Evolutionary conservation across 2,113 vertebrate species (phyloP), one percentile per base, ranked within the genome.

Genomic region (Etheostoma cragini): DNA sequence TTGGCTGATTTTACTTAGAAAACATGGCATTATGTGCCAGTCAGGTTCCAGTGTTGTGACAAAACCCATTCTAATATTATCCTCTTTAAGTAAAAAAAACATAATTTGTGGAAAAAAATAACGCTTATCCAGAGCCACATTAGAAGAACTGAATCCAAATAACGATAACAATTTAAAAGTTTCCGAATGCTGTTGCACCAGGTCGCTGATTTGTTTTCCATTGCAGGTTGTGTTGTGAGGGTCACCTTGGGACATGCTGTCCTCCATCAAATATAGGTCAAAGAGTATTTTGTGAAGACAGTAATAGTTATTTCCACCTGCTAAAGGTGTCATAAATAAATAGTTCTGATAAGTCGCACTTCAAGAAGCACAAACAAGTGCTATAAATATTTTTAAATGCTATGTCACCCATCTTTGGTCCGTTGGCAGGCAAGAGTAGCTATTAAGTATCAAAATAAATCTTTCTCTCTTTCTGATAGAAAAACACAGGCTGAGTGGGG

Each of bases 1-100:
- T 50, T 47, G 57, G 15, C 42, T 58, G 17, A 71, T 66, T 72
- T 73, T 67, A 72, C 54, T 67, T 54, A 54, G 24, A 72, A 17
- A 17, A 60, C 16, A 8, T 15, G 2, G 19, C 6, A 19, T 21
- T 54, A 3, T 53, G 50, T 76, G 33, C 19, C 45, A 33, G 11
- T 66, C 54, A 78, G 33, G 24, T 16, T 56, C 35, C 19, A 46
- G 7, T 38, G 15, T 78, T 78, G 26, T 49, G 53, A 22, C 30
- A 11, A 42, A 80, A 80, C 76, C 17, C 38, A 47, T 47, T 76
- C 26, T 72, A 6, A 53, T 50, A 62, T 22, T 22, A 56, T 16
- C 1, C 12, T 15, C 35, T 14, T 81, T 54, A 81, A 54, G 16
- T 56, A 7, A 81, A 63, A 38, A 10, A 38, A 38, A 26, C 30